These are phyloP conservation scores for Zelleria hepariella DNA, from an alignment of 2,888 invertebrate genomes.

Conservation along the genomic window DNA sequence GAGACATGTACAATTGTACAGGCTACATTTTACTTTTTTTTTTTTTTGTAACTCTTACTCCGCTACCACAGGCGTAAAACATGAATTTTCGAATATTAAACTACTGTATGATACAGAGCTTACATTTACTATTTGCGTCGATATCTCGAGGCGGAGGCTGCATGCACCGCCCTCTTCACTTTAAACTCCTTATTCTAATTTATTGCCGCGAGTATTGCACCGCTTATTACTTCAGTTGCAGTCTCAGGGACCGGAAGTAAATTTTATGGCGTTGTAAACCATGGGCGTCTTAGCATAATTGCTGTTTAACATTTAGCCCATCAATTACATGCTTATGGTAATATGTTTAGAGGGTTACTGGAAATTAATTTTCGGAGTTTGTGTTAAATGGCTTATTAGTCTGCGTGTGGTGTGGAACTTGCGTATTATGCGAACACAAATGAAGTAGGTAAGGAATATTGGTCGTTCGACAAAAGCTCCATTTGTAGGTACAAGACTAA, in stretches of 20 bases:
- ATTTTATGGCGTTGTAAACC: slow-evolving; percentile 66
- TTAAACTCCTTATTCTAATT: slow-evolving; percentile 68
- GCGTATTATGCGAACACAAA: neutral
- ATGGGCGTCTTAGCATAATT: slow-evolving; percentile 66
- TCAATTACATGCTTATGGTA: slow-evolving; percentile 62
- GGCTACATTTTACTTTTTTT: too few species aligned
- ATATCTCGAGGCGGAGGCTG: slow-evolving; percentile 20
- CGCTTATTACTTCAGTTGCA: slow-evolving; percentile 67
- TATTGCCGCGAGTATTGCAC: slow-evolving; percentile 60
- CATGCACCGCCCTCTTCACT: slow-evolving; percentile 36
- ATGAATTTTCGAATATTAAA: too few species aligned
- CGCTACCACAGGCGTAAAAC: too few species aligned
- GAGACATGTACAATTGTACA: too few species aligned
- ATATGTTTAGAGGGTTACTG: slow-evolving; percentile 16
- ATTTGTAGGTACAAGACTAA: slow-evolving; percentile 25
- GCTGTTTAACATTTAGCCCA: slow-evolving; percentile 61
- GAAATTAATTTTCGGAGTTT: slow-evolving; percentile 6
- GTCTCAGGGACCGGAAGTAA: slow-evolving; percentile 58
- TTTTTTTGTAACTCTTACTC: too few species aligned
- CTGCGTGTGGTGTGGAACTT: neutral
- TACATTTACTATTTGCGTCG: neutral
- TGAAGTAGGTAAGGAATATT: neutral
- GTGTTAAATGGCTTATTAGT: neutral
- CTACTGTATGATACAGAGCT: too few species aligned
- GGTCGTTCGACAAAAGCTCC: neutral